Evolutionary conservation across 1,140 invertebrate species (phyloP).

Genomic region (Amyelois transitella): DNA sequence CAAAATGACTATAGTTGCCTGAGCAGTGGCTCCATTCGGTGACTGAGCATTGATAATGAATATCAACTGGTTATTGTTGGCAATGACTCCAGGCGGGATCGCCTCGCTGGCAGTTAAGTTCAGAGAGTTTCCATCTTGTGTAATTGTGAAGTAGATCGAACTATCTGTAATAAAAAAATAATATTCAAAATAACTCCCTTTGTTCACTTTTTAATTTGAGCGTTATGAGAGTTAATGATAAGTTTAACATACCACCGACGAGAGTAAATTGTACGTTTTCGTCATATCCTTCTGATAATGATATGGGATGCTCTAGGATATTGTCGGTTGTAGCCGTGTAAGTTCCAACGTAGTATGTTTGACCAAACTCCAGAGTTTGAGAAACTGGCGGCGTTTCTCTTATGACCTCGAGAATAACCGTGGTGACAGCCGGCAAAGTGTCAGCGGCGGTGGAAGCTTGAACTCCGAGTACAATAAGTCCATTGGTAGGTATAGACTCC

Average conservation of each 20-base stretch:
- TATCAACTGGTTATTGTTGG: constrained; percentile 20
- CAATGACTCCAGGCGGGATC: constrained; percentile 19
- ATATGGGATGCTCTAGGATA: constrained; percentile 10
- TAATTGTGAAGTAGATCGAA: constrained; percentile 23
- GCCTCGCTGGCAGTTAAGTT: constrained; percentile 6
- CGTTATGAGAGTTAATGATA: neutral
- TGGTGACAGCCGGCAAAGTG: constrained; percentile 4
- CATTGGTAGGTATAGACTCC: constrained; percentile 2
- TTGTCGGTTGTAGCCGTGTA: constrained; percentile 15
- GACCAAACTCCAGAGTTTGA: constrained; percentile 8
- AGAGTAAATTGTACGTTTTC: constrained; percentile 15
- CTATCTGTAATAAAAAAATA: constrained; percentile 22
- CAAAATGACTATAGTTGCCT: constrained; percentile 19
- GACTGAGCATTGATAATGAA: constrained; percentile 18
- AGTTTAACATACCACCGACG: constrained; percentile 18
- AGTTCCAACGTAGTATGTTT: constrained; percentile 17
- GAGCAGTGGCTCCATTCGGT: constrained; percentile 5
- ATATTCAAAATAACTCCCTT: too few relatives aligned
- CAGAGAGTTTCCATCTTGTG: constrained; percentile 5
- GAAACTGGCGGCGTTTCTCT: neutral
- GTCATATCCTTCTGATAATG: constrained; percentile 15
- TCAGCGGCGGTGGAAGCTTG: constrained; percentile 5
- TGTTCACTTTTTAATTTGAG: neutral
- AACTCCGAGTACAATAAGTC: constrained; percentile 13
- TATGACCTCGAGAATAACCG: constrained; percentile 7